Conservation (phyloP, 2,888 invertebrate species). For the Apotomis turbidana region DNA sequence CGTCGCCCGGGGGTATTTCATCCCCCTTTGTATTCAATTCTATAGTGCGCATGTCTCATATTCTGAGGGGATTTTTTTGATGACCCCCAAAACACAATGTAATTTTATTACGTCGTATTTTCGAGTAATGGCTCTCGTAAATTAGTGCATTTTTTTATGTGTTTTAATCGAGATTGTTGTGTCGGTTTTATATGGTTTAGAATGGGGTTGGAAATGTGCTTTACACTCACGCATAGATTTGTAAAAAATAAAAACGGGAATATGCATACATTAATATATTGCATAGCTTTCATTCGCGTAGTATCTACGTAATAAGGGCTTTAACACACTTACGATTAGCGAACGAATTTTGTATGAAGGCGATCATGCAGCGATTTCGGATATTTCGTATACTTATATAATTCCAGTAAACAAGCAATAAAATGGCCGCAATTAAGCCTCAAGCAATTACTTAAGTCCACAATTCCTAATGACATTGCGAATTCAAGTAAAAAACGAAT, state of each 20-base stretch:
- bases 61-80: slow-evolving; percentile 40
- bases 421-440: background rate
- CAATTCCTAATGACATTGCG: slow-evolving; percentile 1
- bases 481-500: slow-evolving; percentile 12
- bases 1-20: slow-evolving; percentile 55
- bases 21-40: slow-evolving; percentile 50
- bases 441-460: background rate
- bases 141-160: slow-evolving; percentile 40
- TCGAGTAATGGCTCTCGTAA: slow-evolving; percentile 40
- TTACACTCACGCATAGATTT: background rate
- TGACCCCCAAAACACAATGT: slow-evolving; percentile 42
- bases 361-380: too few relatives aligned
- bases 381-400: background rate
- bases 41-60: slow-evolving; percentile 31
- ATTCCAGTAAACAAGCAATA: background rate
- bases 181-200: slow-evolving; percentile 28
- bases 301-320: too few relatives aligned
- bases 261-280: too few relatives aligned
- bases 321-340: too few relatives aligned
- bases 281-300: too few relatives aligned
- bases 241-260: too few relatives aligned
- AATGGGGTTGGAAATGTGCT: background rate
- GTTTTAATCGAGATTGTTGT: slow-evolving; percentile 38
- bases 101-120: slow-evolving; percentile 40
- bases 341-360: too few relatives aligned